Conservation (phyloP, 2,113 vertebrate genomes). For the Laterallus jamaicensis region DNA sequence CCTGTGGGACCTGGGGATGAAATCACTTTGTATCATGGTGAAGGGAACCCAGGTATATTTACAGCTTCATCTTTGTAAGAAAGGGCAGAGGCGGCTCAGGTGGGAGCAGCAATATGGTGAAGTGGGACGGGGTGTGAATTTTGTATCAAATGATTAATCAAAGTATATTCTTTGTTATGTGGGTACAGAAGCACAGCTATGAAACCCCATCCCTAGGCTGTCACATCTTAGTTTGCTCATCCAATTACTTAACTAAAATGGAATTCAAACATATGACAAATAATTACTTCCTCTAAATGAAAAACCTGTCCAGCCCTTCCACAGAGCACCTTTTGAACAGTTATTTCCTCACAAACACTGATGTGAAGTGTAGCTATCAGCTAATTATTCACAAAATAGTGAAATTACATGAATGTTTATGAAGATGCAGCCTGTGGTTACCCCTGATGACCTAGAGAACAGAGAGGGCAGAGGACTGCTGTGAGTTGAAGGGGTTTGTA, state of each 20-base stretch:
- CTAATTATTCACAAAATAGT: not conserved
- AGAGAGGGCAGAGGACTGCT: not conserved
- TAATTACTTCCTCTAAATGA: not conserved
- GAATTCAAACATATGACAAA: not conserved
- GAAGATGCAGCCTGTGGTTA: not conserved
- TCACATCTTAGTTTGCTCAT: not conserved
- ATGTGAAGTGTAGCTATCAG: not conserved
- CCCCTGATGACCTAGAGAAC: not conserved
- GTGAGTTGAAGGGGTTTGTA: not conserved
- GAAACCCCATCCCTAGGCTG: rapidly evolving
- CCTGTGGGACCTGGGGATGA: not conserved
- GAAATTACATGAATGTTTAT: not conserved
- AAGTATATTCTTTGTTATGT: not conserved
- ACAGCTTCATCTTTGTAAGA: not conserved
- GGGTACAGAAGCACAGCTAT: not conserved
- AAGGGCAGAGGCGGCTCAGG: not conserved
- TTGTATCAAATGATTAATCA: not conserved
- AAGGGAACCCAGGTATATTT: not conserved
- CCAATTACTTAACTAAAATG: not conserved
- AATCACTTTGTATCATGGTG: not conserved
- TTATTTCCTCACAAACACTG: not conserved
- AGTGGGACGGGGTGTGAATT: not conserved
- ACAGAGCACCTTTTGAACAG: rapidly evolving
- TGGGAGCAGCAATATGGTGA: not conserved
- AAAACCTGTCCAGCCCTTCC: not conserved